Evolutionary conservation across 2,888 invertebrate genomes (phyloP).

Genomic region (Pteria penguin): DNA sequence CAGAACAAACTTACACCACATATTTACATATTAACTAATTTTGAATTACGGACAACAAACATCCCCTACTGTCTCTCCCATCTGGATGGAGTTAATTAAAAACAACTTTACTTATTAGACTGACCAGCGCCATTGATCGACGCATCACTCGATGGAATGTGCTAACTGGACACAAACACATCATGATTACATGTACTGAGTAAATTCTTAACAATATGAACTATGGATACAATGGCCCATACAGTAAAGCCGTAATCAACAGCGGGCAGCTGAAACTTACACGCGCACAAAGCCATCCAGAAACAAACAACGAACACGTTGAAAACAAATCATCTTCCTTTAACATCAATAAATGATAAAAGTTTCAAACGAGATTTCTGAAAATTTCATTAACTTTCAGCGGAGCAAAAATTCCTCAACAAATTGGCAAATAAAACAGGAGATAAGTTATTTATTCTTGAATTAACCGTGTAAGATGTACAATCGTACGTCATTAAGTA

Average conservation of each 20-base stretch:
- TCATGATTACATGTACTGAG: background rate
- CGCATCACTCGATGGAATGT: background rate
- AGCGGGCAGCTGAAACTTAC: background rate
- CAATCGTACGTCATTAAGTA: too few relatives aligned
- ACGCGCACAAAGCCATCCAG: background rate
- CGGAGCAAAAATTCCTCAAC: background rate
- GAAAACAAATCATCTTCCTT: background rate
- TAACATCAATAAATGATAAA: background rate
- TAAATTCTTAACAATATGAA: background rate
- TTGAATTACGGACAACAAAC: too few relatives aligned
- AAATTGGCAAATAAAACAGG: background rate
- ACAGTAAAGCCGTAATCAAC: background rate
- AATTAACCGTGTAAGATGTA: too few relatives aligned
- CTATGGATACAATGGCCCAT: background rate
- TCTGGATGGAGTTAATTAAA: background rate
- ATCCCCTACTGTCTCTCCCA: too few relatives aligned
- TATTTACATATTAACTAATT: too few relatives aligned
- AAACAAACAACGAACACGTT: background rate
- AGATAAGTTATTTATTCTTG: background rate
- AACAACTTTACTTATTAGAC: background rate
- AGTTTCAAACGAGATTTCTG: background rate
- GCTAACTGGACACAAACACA: background rate
- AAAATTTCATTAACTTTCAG: background rate
- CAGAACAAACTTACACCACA: too few relatives aligned
- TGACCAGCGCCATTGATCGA: background rate